Percentiles rank a stretch among this genome's conserved stretches.
Conservation (phyloP, 2,888 invertebrate species). For the Microctonus hyperodae region DNA sequence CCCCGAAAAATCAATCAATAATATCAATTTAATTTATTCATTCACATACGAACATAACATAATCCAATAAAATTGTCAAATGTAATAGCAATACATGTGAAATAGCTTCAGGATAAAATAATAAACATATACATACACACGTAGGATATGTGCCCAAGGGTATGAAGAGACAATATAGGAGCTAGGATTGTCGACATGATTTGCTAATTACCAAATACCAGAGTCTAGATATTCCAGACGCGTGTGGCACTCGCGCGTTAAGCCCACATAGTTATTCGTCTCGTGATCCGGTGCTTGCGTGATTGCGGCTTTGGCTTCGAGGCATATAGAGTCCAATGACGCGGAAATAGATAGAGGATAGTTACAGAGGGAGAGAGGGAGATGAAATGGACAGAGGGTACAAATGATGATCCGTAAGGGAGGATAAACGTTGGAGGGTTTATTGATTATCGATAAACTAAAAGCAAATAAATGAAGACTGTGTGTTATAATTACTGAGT, state of each 20-base stretch:
- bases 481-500: neutral
- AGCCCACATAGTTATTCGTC: constrained; percentile 36
- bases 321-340: constrained; percentile 26
- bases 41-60: neutral
- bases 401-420: neutral
- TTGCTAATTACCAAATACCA: constrained; percentile 49
- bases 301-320: constrained; percentile 40
- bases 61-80: neutral
- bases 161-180: constrained; percentile 23
- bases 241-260: constrained; percentile 41
- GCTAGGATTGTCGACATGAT: constrained; percentile 28
- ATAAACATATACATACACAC: constrained; percentile 1
- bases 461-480: neutral
- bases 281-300: constrained; percentile 37
- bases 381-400: neutral
- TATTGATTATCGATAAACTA: constrained; percentile 2
- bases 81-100: neutral
- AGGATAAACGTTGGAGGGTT: neutral
- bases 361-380: neutral
- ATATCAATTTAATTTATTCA: neutral
- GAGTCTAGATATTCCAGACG: constrained; percentile 40
- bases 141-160: neutral
- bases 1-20: no score
- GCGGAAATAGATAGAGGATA: neutral
- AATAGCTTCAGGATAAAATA: neutral